Conservation (phyloP, 2,888 invertebrate species). For the Acrocyrtus sp. region DNA sequence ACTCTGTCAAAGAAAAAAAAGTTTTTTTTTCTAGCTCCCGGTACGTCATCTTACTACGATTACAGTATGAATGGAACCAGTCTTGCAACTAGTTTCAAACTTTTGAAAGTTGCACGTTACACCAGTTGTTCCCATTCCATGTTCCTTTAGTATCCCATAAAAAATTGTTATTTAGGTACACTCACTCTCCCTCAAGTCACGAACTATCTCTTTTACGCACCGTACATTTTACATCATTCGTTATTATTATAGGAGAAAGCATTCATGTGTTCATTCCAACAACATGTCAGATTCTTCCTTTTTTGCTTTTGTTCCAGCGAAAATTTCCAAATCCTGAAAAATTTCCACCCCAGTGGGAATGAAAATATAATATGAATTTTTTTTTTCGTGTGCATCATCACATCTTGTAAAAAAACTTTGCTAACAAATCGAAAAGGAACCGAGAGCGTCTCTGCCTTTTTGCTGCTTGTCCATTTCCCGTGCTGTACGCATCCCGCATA, state of each 20-base stretch:
- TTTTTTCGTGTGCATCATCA: too few species aligned
- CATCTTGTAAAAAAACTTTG: constrained; percentile 34
- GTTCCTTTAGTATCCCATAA: neutral
- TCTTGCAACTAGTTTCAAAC: constrained; percentile 25
- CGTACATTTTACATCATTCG: neutral
- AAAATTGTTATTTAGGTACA: neutral
- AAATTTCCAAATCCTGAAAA: constrained; percentile 32
- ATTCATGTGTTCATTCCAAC: neutral
- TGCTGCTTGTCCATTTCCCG: too few species aligned
- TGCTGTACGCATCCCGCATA: too few species aligned
- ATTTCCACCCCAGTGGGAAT: constrained; percentile 32
- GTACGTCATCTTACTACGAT: constrained; percentile 17
- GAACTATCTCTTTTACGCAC: neutral
- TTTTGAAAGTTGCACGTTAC: constrained; percentile 23
- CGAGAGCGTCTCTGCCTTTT: too few species aligned
- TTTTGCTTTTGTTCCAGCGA: constrained; percentile 18
- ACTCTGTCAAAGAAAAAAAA: too few species aligned
- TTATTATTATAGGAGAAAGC: too few species aligned
- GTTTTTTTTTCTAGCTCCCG: constrained; percentile 6
- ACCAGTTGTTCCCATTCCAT: neutral
- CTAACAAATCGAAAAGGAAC: too few species aligned
- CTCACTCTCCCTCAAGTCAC: neutral
- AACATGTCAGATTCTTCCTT: constrained; percentile 24
- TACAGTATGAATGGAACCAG: too few species aligned
- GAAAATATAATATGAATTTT: constrained; percentile 25